Conservation (phyloP, 2,113 vertebrate species). For the Hiodon tergisus region DNA sequence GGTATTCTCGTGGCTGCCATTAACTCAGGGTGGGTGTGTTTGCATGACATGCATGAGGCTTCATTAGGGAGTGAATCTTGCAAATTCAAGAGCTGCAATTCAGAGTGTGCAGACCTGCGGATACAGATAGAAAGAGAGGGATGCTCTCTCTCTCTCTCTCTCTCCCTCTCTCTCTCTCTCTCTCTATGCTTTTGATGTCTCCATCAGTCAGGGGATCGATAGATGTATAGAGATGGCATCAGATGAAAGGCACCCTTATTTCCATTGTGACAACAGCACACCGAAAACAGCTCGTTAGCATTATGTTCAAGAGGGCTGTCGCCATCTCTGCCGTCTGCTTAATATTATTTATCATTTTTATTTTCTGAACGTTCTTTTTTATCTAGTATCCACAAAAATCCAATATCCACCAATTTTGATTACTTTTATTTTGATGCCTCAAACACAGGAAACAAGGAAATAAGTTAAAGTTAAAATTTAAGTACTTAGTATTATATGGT, state of each 20-base stretch:
- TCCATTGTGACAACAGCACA: constrained; percentile 44
- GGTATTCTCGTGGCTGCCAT: constrained; percentile 32
- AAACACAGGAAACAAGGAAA: no score
- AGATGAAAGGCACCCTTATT: constrained; percentile 25
- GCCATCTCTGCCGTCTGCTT: constrained; percentile 6
- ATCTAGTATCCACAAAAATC: neutral
- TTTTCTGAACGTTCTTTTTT: constrained; percentile 14
- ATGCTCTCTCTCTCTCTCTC: constrained; percentile 12
- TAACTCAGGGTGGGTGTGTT: constrained; percentile 33
- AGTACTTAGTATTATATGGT: neutral
- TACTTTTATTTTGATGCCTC: neutral
- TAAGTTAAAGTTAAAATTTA: no score
- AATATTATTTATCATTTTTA: constrained; percentile 8
- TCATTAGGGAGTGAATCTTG: constrained; percentile 32
- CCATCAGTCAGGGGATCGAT: constrained; percentile 53
- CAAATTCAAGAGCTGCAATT: constrained; percentile 13
- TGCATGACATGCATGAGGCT: constrained; percentile 32
- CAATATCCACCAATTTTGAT: neutral
- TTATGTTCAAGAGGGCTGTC: constrained; percentile 46
- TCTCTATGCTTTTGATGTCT: constrained; percentile 43
- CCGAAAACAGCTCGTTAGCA: constrained; percentile 57
- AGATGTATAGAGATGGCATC: constrained; percentile 39
- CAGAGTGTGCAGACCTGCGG: constrained; percentile 29
- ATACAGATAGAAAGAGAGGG: constrained; percentile 29
- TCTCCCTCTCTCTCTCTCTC: constrained; percentile 12